Percentiles rank a stretch among this genome's conserved stretches.
Evolutionary conservation across 92 coral and sea anemone genomes (phyloP).

Genomic region (Ricordea florida): DNA sequence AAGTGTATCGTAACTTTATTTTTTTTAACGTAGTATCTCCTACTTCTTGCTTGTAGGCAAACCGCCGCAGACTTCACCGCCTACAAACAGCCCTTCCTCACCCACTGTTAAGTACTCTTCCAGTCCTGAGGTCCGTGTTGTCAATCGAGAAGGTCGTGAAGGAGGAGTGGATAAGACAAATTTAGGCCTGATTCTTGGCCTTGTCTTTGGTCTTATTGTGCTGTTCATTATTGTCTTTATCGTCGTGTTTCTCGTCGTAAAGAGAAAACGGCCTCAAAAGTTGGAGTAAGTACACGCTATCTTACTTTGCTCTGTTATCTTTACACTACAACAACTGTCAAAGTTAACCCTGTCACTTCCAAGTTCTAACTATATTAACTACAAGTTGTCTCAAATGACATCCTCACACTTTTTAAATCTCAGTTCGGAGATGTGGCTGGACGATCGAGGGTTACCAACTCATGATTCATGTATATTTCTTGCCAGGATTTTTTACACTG

Average conservation of each 20-base stretch:
- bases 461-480: not conserved
- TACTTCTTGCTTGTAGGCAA: constrained; percentile 8
- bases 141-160: not conserved
- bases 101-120: not conserved
- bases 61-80: constrained; percentile 18
- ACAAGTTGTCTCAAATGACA: too few relatives aligned
- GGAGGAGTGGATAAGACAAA: constrained; percentile 1
- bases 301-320: not conserved
- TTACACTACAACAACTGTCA: too few relatives aligned
- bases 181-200: constrained; percentile 59
- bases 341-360: too few relatives aligned
- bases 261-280: constrained; percentile 37
- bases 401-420: too few relatives aligned
- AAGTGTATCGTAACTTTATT: too few relatives aligned
- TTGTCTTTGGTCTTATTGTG: constrained; percentile 47
- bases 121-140: not conserved
- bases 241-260: constrained; percentile 17
- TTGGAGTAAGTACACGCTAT: constrained; percentile 67
- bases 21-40: too few relatives aligned
- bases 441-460: not conserved
- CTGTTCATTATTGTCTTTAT: not conserved
- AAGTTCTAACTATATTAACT: too few relatives aligned
- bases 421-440: not conserved
- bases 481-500: constrained; percentile 59
- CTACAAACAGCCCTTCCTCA: not conserved